A percentile compares a stretch with the other conserved stretches of the same genome.
Conservation (phyloP, 1,140 invertebrate species). For the Venturia canescens region DNA sequence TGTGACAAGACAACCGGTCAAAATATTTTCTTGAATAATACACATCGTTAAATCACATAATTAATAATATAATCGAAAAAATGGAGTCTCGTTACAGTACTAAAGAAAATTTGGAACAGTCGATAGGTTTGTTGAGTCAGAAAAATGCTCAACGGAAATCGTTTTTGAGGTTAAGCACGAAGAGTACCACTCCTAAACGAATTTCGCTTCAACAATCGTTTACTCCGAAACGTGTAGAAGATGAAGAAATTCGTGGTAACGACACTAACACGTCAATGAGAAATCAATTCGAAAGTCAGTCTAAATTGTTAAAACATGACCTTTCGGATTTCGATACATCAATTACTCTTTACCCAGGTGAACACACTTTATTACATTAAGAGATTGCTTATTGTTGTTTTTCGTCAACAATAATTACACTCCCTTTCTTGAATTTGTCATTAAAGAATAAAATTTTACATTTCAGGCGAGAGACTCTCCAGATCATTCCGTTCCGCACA, state of each 20-base stretch:
- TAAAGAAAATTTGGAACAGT: constrained; percentile 54
- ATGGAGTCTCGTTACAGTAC: constrained; percentile 53
- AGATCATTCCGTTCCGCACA: constrained; percentile 27
- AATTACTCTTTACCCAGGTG: constrained; percentile 2
- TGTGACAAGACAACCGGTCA: constrained; percentile 17
- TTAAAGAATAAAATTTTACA: neutral
- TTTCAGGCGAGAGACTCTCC: constrained; percentile 12
- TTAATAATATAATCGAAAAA: neutral
- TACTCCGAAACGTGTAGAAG: constrained; percentile 40
- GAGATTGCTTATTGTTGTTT: neutral
- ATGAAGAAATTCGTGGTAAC: constrained; percentile 3
- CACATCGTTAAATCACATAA: neutral
- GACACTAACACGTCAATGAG: neutral
- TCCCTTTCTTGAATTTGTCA: neutral
- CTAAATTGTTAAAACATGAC: constrained; percentile 34
- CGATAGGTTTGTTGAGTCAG: constrained; percentile 54
- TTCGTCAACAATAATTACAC: neutral
- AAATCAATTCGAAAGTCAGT: constrained; percentile 3
- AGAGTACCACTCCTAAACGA: constrained; percentile 53
- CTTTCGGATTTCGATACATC: constrained; percentile 25
- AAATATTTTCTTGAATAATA: constrained; percentile 12
- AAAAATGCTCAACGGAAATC: constrained; percentile 57
- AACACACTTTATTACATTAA: neutral
- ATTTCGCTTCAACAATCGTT: constrained; percentile 54
- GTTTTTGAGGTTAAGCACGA: constrained; percentile 62